Conservation (phyloP, 2,113 vertebrate genomes). For the Tragelaphus scriptus region DNA sequence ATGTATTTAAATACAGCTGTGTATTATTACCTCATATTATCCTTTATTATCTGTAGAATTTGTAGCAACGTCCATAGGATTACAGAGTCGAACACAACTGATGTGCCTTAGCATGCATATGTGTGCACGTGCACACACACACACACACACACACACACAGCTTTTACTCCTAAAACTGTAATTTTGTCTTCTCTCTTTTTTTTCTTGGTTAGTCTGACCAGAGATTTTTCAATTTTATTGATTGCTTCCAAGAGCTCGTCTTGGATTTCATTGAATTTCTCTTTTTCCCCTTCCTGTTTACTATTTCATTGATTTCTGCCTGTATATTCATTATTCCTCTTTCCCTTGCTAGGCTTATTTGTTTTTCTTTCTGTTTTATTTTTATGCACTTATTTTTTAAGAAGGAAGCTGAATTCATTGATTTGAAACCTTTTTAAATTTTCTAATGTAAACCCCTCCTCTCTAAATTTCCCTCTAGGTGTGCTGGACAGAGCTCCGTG, state of each 20-base stretch:
- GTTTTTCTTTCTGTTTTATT: neutral
- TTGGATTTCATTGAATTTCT: neutral
- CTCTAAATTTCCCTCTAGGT: neutral
- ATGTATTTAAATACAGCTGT: neutral
- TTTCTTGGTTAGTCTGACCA: neutral
- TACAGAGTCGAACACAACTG: neutral
- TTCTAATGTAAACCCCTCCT: neutral
- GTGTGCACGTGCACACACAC: rapidly evolving
- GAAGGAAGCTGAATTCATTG: neutral
- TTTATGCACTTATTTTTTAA: neutral
- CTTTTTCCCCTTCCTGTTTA: neutral
- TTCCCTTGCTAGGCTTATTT: neutral
- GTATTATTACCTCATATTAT: neutral
- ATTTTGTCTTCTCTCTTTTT: neutral
- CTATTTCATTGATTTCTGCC: neutral
- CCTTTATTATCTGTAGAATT: neutral
- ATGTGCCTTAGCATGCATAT: neutral
- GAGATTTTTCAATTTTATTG: neutral
- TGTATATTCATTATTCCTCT: neutral
- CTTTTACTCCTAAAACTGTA: neutral
- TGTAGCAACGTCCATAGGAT: neutral
- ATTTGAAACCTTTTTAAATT: neutral
- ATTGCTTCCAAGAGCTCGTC: neutral
- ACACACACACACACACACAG: no score
- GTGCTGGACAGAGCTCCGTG: neutral